A percentile compares a stretch with the other conserved stretches of the same genome.
These are phyloP conservation scores for Balaenoptera acutorostrata DNA, from an alignment of 2,113 vertebrate species.

Conservation along the genomic window DNA sequence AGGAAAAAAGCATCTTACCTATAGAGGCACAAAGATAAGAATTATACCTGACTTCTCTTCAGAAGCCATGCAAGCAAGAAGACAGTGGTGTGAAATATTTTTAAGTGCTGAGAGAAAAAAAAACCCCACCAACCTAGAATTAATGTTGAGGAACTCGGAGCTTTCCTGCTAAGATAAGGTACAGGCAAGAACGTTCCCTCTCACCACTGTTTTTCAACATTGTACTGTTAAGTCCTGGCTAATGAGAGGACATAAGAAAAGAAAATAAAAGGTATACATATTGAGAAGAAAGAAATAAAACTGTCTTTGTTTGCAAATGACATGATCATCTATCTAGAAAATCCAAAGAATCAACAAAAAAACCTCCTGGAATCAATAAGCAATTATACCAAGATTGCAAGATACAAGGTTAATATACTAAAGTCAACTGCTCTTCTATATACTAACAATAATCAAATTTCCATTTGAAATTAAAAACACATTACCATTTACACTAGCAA, in stretches of 20 bases:
- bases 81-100: neutral
- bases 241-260: too few species aligned
- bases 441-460: neutral
- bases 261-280: too few species aligned
- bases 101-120: neutral
- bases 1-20: neutral
- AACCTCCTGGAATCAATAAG: neutral
- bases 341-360: neutral
- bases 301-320: neutral
- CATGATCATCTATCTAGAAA: neutral
- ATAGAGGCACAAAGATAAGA: neutral
- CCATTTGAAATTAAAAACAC: neutral
- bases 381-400: neutral
- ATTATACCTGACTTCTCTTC: neutral
- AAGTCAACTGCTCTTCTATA: neutral
- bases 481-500: neutral
- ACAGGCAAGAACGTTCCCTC: neutral
- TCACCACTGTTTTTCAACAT: neutral
- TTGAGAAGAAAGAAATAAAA: neutral
- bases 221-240: too few species aligned
- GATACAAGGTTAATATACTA: neutral
- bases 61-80: neutral
- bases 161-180: neutral
- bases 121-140: neutral
- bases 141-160: neutral